Evolutionary conservation across 2,113 vertebrate species (phyloP).

Genomic region (Oplegnathus fasciatus): DNA sequence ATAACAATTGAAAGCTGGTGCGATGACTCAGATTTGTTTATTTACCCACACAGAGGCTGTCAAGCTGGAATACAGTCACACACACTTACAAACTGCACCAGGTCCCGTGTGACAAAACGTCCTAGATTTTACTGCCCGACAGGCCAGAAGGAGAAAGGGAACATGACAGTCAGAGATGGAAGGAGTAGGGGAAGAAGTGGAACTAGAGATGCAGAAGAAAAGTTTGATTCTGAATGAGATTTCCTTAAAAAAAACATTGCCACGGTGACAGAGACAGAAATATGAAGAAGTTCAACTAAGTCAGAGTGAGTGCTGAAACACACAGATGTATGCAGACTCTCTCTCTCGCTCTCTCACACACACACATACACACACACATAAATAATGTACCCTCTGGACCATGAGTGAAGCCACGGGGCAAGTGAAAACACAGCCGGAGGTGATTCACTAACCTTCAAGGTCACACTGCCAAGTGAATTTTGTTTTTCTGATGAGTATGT

Average conservation of each 20-base stretch:
- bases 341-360: too few species aligned
- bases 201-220: constrained; percentile 39
- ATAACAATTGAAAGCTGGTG: constrained; percentile 52
- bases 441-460: constrained; percentile 67
- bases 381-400: constrained; percentile 55
- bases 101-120: constrained; percentile 57
- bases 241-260: constrained; percentile 47
- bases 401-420: constrained; percentile 59
- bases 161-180: background rate
- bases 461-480: constrained; percentile 39
- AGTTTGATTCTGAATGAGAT: constrained; percentile 65
- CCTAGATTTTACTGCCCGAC: constrained; percentile 64
- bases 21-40: constrained; percentile 68
- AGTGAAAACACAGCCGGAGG: constrained; percentile 77
- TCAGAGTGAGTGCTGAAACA: constrained; percentile 37
- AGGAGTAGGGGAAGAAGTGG: constrained; percentile 19
- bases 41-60: constrained; percentile 63
- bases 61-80: constrained; percentile 57
- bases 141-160: constrained; percentile 24
- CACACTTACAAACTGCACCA: constrained; percentile 52
- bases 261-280: constrained; percentile 35
- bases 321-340: background rate
- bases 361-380: constrained; percentile 32
- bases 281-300: constrained; percentile 21
- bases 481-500: constrained; percentile 13